Percentiles rank a stretch among this genome's conserved stretches.
Conservation (phyloP, 2,888 invertebrate genomes). For the Andrena camellia region DNA sequence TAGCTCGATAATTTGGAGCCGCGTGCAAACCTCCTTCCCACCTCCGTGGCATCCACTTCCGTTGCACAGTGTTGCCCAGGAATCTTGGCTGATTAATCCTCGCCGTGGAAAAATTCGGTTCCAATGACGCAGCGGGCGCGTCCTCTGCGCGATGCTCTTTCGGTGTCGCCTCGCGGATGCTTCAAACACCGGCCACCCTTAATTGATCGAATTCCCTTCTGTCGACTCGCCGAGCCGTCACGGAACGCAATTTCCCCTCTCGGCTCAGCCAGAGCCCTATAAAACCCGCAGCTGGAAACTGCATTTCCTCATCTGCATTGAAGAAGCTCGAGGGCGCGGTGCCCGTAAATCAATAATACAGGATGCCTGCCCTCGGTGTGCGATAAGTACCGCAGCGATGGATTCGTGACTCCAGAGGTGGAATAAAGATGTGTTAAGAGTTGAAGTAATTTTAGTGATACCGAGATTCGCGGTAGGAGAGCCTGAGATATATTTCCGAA, state of each 20-base stretch:
- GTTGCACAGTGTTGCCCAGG: neutral
- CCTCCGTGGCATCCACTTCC: neutral
- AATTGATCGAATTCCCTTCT: slow-evolving; percentile 47
- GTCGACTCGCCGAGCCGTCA: slow-evolving; percentile 36
- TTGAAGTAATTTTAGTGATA: too few species aligned
- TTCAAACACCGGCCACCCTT: neutral
- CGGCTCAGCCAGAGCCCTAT: neutral
- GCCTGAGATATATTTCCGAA: too few species aligned
- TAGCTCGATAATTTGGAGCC: slow-evolving; percentile 44
- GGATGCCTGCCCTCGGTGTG: slow-evolving; percentile 24
- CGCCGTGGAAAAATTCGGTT: neutral
- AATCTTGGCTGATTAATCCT: slow-evolving; percentile 4
- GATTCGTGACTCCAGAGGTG: neutral
- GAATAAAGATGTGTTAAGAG: neutral
- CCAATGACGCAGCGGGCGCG: neutral
- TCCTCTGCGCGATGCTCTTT: neutral
- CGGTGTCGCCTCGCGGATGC: neutral
- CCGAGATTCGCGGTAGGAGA: neutral
- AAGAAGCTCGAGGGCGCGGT: slow-evolving; percentile 27
- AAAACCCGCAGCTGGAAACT: slow-evolving; percentile 38
- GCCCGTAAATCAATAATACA: slow-evolving; percentile 39
- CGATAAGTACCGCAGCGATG: neutral
- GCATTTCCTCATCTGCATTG: slow-evolving; percentile 45
- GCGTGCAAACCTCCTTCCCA: slow-evolving; percentile 11
- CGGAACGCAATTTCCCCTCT: slow-evolving; percentile 46